phyloP scores from a whole-genome alignment of 30 jellyfish, hydroid and myxozoan genomes.

The Sanderia malayensis region DNA sequence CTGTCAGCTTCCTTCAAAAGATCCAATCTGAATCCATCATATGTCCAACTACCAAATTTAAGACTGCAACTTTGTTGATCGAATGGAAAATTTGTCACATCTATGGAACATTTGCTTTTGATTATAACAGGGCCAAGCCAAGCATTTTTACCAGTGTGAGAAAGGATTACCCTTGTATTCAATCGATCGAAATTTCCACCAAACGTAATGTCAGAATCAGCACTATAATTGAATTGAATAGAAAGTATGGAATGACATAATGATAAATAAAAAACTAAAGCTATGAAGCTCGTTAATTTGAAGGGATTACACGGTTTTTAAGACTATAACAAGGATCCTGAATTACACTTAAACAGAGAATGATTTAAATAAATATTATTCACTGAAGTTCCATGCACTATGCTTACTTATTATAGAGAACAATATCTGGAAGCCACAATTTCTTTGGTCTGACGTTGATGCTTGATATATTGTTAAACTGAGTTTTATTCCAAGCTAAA shows the following conservation, averaged over 20 bases:
- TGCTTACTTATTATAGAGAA: constrained; percentile 84
- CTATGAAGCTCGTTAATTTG: no score
- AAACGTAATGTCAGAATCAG: constrained; percentile 63
- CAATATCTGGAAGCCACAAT: constrained; percentile 92
- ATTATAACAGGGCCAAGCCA: constrained; percentile 81
- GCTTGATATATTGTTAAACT: constrained; percentile 48
- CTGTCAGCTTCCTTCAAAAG: constrained; percentile 34
- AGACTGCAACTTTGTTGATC: constrained; percentile 67
- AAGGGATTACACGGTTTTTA: no score
- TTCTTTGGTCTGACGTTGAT: constrained; percentile 64
- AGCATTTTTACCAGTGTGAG: constrained; percentile 41
- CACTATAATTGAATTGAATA: no score
- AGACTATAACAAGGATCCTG: no score
- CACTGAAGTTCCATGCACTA: no score
- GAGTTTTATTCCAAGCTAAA: constrained; percentile 70
- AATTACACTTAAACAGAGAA: no score
- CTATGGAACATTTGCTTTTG: constrained; percentile 73
- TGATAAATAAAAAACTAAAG: no score
- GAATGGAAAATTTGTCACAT: constrained; percentile 60
- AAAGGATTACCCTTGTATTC: constrained; percentile 57
- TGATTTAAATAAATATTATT: no score
- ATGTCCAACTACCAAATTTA: constrained; percentile 81
- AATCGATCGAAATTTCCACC: constrained; percentile 78
- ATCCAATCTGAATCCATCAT: constrained; percentile 59
- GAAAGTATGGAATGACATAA: no score